Evolutionary conservation across 2,797 vertebrate species (phyloP).

Genomic region (Cirrhinus mrigala): DNA sequence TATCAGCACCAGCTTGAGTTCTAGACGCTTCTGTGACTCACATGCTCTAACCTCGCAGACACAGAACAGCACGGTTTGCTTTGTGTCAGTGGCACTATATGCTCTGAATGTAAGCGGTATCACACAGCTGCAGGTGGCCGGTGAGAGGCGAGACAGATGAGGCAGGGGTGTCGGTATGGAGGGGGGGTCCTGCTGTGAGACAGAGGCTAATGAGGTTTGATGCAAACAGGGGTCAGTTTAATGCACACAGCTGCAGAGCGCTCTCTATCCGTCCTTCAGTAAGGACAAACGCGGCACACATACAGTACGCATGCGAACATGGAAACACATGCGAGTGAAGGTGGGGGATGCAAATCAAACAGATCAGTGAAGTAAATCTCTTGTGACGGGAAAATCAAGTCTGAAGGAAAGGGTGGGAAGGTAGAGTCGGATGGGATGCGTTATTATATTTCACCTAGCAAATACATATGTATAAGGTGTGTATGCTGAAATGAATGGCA

Average conservation of each 20-base stretch:
- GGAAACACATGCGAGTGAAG: neutral
- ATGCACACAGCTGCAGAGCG: neutral
- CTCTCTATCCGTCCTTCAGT: neutral
- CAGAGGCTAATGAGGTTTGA: slow-evolving; percentile 28
- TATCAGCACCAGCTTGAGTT: slow-evolving; percentile 1
- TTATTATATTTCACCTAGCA: slow-evolving; percentile 29
- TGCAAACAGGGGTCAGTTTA: slow-evolving; percentile 27
- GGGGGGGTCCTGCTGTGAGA: slow-evolving; percentile 14
- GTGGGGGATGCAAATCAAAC: slow-evolving; percentile 13
- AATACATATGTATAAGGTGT: slow-evolving; percentile 23
- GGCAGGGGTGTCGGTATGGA: slow-evolving; percentile 20
- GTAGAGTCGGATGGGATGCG: neutral
- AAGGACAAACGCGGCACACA: slow-evolving; percentile 1
- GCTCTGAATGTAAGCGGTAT: neutral
- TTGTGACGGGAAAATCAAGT: slow-evolving; percentile 5
- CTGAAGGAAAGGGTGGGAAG: slow-evolving; percentile 2
- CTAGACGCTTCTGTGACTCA: neutral
- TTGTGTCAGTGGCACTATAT: neutral
- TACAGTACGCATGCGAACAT: neutral
- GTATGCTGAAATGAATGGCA: neutral
- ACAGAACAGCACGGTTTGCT: neutral
- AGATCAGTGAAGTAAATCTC: slow-evolving; percentile 9
- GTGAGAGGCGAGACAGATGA: slow-evolving; percentile 2
- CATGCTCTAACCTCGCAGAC: neutral
- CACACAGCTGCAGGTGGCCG: slow-evolving; percentile 22